phyloP scores from a whole-genome alignment of 2,888 invertebrate genomes.

The Carpatolechia fugitivella region DNA sequence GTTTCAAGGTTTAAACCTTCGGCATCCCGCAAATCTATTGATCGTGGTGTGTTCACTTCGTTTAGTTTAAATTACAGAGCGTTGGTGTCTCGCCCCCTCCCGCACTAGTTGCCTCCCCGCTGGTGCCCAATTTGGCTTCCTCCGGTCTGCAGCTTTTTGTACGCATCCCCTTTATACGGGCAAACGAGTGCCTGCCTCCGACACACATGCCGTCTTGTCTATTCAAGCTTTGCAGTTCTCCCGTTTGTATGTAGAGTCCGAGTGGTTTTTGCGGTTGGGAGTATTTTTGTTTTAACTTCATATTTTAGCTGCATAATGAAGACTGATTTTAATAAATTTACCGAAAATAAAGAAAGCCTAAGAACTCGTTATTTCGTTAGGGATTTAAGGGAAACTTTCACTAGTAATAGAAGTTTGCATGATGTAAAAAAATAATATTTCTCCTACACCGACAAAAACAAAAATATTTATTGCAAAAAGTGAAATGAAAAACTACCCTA shows the following conservation, averaged over 20 bases:
- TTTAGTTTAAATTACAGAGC: conserved; percentile 41
- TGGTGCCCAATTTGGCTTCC: conserved; percentile 54
- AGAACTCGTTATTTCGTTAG: too few relatives aligned
- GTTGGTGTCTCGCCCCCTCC: conserved; percentile 22
- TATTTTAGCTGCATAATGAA: background rate
- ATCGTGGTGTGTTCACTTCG: conserved; percentile 43
- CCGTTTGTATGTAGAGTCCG: background rate
- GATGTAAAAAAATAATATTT: too few relatives aligned
- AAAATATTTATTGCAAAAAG: too few relatives aligned
- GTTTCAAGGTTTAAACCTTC: conserved; percentile 1
- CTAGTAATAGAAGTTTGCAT: too few relatives aligned
- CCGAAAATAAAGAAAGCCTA: too few relatives aligned
- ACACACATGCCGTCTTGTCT: conserved; percentile 8
- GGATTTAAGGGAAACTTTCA: too few relatives aligned
- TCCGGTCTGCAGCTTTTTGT: conserved; percentile 54
- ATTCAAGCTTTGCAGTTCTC: conserved; percentile 5
- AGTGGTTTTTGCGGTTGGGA: background rate
- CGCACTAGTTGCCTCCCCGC: conserved; percentile 31
- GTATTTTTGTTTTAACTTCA: background rate
- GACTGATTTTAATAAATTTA: background rate
- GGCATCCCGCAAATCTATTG: conserved; percentile 10
- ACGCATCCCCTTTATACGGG: conserved; percentile 48
- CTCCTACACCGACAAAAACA: too few relatives aligned
- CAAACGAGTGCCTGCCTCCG: conserved; percentile 1
- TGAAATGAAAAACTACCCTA: background rate